Evolutionary conservation across 2,113 vertebrate species (phyloP), one percentile per base, ranked within the genome.

Genomic region (Bubo scandiacus): DNA sequence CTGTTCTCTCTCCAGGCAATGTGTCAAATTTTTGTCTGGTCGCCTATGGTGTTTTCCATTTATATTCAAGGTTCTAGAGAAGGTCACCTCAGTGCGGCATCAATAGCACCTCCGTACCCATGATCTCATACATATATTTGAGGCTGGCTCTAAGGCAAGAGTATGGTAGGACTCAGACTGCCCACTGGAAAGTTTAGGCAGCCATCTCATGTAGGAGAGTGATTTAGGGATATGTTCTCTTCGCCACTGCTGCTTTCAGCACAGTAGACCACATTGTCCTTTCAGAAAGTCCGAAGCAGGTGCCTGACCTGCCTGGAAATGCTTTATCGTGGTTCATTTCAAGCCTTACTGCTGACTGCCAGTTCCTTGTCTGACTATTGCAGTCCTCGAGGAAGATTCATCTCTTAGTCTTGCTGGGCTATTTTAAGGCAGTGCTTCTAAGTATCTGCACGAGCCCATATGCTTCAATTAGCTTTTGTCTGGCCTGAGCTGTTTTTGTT

Each of bases 401-500:
- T 91, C 91, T 54, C 4, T 2, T n/a, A 13, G 51, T 22, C 78
- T 79, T 65, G 58, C 81, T 54, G 74, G 62, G 71, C 92, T 95
- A 70, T 96, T 97, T 97, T 97, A 89, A 89, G 89, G 74, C 86
- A 75, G 71, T 30, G 80, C 34, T 94, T 92, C 91, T 40, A 51
- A 73, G 74, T 20, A 65, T 77, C 89, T 81, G 26, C 30, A 38
- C 2, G 5, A 96, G 81, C 81, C 62, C 71, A 1, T 88, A 58
- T 88, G 94, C 91, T 96, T 91, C 95, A 90, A 83, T 96, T 88
- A 86, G 38, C 84, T 92, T 96, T 96, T 92, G 91, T 96, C 68
- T 94, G 96, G 80, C 89, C 91, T 73, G 92, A 85, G 84, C 94
- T 95, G 92, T 32, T 95, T 96, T 94, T 96, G 86, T 96, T 95